A percentile compares a stretch with the other conserved stretches of the same genome.
Evolutionary conservation across 2,113 vertebrate genomes (phyloP).

Genomic region (Corythoichthys intestinalis): DNA sequence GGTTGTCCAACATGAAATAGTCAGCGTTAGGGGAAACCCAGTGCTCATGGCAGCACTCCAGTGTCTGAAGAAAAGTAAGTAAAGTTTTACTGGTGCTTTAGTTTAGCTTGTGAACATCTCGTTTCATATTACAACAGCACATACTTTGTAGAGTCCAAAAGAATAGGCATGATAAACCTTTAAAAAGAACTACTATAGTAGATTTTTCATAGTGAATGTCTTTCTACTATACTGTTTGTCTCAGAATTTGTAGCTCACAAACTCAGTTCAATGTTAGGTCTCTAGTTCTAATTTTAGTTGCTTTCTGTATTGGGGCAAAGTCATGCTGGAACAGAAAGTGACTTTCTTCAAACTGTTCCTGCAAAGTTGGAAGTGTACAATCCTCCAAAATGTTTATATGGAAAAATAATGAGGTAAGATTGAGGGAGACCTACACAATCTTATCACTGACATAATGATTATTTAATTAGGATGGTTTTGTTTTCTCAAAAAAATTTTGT

Average conservation of each 20-base stretch:
- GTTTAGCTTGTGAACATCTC: slow-evolving; percentile 47
- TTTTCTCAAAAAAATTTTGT: too few relatives aligned
- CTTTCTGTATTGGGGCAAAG: neutral
- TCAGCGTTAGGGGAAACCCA: slow-evolving; percentile 65
- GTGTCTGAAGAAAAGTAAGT: slow-evolving; percentile 45
- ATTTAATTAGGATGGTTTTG: too few relatives aligned
- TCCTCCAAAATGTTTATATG: neutral
- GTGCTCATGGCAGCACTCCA: slow-evolving; percentile 49
- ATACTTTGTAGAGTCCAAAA: slow-evolving; percentile 5
- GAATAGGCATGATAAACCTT: neutral
- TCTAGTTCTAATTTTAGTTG: neutral
- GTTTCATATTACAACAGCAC: neutral
- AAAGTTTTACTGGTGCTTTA: slow-evolving; percentile 48
- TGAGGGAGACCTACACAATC: too few relatives aligned
- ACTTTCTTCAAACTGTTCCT: neutral
- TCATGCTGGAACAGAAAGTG: neutral
- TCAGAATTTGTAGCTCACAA: neutral
- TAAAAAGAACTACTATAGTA: neutral
- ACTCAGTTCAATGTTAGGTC: neutral
- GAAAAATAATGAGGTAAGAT: neutral
- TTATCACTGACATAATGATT: too few relatives aligned
- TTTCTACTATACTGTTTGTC: neutral
- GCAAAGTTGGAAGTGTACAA: neutral
- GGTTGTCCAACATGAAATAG: slow-evolving; percentile 63
- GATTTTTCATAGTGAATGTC: neutral